Base-by-base conservation (phyloP, 1,140 invertebrate genomes). In the Capitella teleta region DNA sequence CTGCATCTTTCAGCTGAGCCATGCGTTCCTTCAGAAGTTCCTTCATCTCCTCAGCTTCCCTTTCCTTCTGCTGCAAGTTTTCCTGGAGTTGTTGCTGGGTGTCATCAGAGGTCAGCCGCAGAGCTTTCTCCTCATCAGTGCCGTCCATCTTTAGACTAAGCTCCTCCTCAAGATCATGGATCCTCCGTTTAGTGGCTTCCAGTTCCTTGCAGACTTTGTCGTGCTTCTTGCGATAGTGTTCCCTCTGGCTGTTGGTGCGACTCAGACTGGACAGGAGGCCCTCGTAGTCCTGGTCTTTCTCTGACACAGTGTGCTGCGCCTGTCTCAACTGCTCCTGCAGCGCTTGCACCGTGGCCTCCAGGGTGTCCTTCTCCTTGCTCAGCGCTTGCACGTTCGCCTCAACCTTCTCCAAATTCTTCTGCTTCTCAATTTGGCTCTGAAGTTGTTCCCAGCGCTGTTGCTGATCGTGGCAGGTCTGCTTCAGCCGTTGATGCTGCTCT, bases 351-450 rank as follows among this genome's bases (percentile, higher is more conserved):
- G n/a, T 58, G 60, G 51, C 63, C 62, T 42, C 40, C 40, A 42
- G 10, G 10, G 40, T 14, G 12, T 42, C 40, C 36, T 60, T 56
- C 43, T 67, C 65, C 32, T 54, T 53, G 12, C 48, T 25, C 52
- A 60, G 62, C 19, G 63, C 60, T 3, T 59, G n/a, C n/a, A n/a
- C n/a, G 53, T 37, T 65, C 59, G 62, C 61, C 32, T 56, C 51
- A 19, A 66, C 50, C 36, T 63, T 59, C 8, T 51, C 43, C 44
- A 61, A 57, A 58, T 59, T 60, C 1, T 61, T 57, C 24, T 53
- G 36, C 51, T 63, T 57, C 38, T 32, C 30, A 32, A n/a, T 32
- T 32, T 32, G 30, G 8, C n/a, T 32, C 34, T 32, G 25, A 30
- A 40, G 28, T 21, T 42, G 16, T 30, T 26, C 45, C 23, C 10